Conservation (phyloP, 2,113 vertebrate genomes). For the Geococcyx californianus region DNA sequence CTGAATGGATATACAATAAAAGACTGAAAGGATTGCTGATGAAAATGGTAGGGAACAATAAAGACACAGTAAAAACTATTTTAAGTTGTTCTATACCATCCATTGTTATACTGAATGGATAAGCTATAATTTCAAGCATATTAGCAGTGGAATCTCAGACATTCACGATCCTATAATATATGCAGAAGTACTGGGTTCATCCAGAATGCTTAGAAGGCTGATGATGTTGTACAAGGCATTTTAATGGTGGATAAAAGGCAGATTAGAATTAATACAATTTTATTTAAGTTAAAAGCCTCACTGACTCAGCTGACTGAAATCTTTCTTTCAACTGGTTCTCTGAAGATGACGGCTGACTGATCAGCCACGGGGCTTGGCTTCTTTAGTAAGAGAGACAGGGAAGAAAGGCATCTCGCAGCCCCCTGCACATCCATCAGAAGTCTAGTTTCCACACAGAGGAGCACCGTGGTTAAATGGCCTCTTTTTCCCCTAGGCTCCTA, state of each 20-base stretch:
- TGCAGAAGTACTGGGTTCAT: background rate
- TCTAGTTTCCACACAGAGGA: background rate
- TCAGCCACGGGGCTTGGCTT: background rate
- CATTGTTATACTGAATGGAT: background rate
- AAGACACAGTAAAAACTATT: background rate
- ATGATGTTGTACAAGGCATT: background rate
- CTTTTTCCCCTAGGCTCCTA: background rate
- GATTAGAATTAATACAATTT: background rate
- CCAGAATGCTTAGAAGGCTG: background rate
- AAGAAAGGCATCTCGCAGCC: accelerated
- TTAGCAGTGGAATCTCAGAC: background rate
- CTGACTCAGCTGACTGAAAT: background rate
- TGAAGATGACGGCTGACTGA: background rate
- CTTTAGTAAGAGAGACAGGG: background rate
- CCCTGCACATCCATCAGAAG: background rate
- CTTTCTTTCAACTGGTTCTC: background rate
- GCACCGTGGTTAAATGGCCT: background rate
- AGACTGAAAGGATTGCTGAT: background rate
- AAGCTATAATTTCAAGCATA: background rate
- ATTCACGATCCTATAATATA: background rate
- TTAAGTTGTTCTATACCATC: background rate
- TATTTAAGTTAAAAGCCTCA: background rate
- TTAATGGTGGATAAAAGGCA: background rate
- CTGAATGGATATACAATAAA: background rate
- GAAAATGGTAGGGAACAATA: background rate